Percentiles rank a stretch among this genome's conserved stretches.
phyloP scores from a whole-genome alignment of 2,888 invertebrate genomes.

The Nipponacmea schrenckii region DNA sequence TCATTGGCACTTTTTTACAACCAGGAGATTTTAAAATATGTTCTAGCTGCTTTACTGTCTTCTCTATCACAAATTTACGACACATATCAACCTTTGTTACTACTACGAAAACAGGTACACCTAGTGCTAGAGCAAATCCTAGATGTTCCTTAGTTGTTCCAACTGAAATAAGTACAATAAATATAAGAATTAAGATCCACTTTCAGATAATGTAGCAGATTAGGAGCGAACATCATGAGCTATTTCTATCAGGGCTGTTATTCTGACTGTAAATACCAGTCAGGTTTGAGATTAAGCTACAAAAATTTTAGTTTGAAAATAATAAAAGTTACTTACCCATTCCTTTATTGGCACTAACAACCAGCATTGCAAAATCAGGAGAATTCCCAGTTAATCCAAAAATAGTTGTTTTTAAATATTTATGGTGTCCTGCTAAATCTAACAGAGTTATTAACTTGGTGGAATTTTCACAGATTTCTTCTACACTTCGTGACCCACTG shows the following conservation, averaged over 20 bases:
- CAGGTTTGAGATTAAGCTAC: too few relatives aligned
- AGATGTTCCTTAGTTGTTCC: constrained; percentile 87
- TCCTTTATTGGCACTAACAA: constrained; percentile 82
- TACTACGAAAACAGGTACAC: constrained; percentile 88
- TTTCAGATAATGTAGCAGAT: too few relatives aligned
- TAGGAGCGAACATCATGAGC: too few relatives aligned
- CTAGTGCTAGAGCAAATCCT: constrained; percentile 74
- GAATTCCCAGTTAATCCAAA: constrained; percentile 93
- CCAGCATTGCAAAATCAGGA: constrained; percentile 90
- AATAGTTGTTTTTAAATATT: constrained; percentile 94
- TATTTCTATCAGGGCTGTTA: too few relatives aligned
- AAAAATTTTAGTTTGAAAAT: too few relatives aligned
- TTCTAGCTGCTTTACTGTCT: constrained; percentile 71
- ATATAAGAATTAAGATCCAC: neutral
- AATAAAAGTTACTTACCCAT: constrained; percentile 56
- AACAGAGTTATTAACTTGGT: constrained; percentile 89
- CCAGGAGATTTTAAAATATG: constrained; percentile 76
- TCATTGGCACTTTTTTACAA: constrained; percentile 75
- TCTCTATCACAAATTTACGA: constrained; percentile 67
- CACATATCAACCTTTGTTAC: constrained; percentile 93
- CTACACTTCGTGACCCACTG: constrained; percentile 88
- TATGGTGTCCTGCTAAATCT: constrained; percentile 95
- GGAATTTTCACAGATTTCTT: constrained; percentile 92
- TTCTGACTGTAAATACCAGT: too few relatives aligned
- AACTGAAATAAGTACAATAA: constrained; percentile 51